Evolutionary conservation across 2,797 vertebrate species (phyloP).

Genomic region (Galagoides demidoff): DNA sequence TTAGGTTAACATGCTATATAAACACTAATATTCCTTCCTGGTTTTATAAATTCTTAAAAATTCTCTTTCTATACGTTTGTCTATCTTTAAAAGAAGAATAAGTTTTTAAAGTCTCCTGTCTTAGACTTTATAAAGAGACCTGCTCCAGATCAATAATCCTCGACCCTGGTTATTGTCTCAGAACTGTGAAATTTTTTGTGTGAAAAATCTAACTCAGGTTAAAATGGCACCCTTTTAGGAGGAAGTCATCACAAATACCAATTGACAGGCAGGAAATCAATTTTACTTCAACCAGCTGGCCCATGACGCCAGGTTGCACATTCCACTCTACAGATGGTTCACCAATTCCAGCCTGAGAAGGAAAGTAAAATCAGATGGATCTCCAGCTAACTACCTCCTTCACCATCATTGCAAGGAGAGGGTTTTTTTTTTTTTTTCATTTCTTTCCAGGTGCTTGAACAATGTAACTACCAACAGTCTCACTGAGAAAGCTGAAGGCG

Average conservation of each 20-base stretch:
- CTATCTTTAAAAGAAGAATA: constrained; percentile 12
- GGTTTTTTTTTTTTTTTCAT: not conserved
- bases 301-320: not conserved
- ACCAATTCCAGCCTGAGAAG: not conserved
- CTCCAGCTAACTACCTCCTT: not conserved
- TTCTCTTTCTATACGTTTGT: not conserved
- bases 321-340: not conserved
- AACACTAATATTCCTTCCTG: not conserved
- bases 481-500: not conserved
- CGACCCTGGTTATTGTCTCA: not conserved
- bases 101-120: not conserved
- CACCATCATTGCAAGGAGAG: not conserved
- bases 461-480: not conserved
- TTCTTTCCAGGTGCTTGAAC: not conserved
- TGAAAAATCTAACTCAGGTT: not conserved
- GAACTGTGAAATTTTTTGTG: not conserved
- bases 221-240: not conserved
- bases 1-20: constrained; percentile 6
- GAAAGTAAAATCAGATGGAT: not conserved
- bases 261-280: not conserved
- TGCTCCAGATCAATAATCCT: not conserved
- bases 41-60: not conserved
- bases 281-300: constrained; percentile 31
- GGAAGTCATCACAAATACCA: constrained; percentile 25
- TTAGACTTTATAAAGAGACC: not conserved